A percentile compares a stretch with the other conserved stretches of the same genome.
Conservation (phyloP, 2,888 invertebrate genomes). For the Synergus umbraculus region DNA sequence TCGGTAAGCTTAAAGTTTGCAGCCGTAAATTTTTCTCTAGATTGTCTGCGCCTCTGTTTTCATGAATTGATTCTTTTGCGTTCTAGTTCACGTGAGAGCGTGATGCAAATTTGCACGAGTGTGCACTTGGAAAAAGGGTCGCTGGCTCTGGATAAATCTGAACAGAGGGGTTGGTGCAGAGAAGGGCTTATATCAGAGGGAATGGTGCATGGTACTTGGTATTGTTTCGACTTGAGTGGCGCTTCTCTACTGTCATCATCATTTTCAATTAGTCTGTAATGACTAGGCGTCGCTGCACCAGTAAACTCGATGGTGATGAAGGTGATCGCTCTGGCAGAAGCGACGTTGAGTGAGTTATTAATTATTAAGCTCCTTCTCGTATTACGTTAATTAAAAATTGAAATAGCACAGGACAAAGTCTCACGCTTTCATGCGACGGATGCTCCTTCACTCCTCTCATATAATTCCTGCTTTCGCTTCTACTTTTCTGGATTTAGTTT, state of each 20-base stretch:
- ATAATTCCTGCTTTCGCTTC: slow-evolving; percentile 41
- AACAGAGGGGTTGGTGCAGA: slow-evolving; percentile 16
- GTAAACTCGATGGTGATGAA: slow-evolving; percentile 49
- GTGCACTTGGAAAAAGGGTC: slow-evolving; percentile 50
- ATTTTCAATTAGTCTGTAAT: slow-evolving; percentile 74
- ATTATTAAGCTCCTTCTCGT: slow-evolving; percentile 68
- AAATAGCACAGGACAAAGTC: slow-evolving; percentile 62
- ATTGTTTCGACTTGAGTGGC: slow-evolving; percentile 69
- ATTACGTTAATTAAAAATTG: slow-evolving; percentile 72
- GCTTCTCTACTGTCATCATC: slow-evolving; percentile 68
- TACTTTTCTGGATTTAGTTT: background rate
- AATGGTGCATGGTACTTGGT: slow-evolving; percentile 60
- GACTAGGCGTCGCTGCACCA: slow-evolving; percentile 65
- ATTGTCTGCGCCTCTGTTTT: slow-evolving; percentile 51
- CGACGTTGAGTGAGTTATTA: slow-evolving; percentile 66
- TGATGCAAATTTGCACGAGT: slow-evolving; percentile 38
- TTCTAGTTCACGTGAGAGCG: slow-evolving; percentile 50
- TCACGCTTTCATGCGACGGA: slow-evolving; percentile 45
- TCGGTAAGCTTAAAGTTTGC: background rate
- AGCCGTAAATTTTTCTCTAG: slow-evolving; percentile 48
- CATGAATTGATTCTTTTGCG: slow-evolving; percentile 53
- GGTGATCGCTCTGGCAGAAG: slow-evolving; percentile 41
- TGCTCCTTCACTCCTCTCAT: slow-evolving; percentile 56
- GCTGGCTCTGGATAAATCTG: slow-evolving; percentile 1
- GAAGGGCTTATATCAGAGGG: slow-evolving; percentile 44